Evolutionary conservation across 2,888 invertebrate genomes (phyloP).

Genomic region (Myathropa florea): DNA sequence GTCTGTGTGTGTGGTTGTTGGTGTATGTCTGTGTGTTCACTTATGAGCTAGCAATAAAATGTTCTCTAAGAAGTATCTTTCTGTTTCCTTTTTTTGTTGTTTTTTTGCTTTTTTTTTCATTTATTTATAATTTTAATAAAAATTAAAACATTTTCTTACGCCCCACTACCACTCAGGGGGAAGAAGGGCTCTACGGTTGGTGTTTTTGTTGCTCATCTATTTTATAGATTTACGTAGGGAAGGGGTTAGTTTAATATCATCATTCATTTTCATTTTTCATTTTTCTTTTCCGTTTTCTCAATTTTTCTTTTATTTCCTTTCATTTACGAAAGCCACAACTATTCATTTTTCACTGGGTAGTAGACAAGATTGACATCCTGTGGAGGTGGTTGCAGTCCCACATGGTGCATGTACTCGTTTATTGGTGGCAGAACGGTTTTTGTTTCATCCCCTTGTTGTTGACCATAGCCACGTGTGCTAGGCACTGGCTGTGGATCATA

Average conservation of each 20-base stretch:
- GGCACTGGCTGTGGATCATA: slow-evolving; percentile 73
- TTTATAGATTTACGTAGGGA: slow-evolving; percentile 67
- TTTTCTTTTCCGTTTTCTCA: slow-evolving; percentile 31
- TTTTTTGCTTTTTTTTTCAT: slow-evolving; percentile 16
- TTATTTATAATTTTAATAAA: slow-evolving; percentile 54
- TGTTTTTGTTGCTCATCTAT: slow-evolving; percentile 65
- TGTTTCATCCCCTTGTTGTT: slow-evolving; percentile 75
- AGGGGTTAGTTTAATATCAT: slow-evolving; percentile 69
- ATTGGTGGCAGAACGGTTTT: slow-evolving; percentile 79
- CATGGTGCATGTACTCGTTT: slow-evolving; percentile 79
- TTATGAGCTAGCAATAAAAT: slow-evolving; percentile 66
- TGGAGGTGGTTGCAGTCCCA: slow-evolving; percentile 75
- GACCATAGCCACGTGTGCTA: slow-evolving; percentile 76
- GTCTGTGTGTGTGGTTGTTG: slow-evolving; percentile 39
- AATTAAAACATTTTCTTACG: slow-evolving; percentile 59
- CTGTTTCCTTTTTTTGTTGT: slow-evolving; percentile 32
- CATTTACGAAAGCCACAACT: slow-evolving; percentile 19
- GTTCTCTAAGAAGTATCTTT: slow-evolving; percentile 61
- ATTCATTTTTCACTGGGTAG: slow-evolving; percentile 80
- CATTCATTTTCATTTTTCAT: background rate
- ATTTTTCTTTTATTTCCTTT: no score
- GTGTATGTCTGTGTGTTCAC: slow-evolving; percentile 48
- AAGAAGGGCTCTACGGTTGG: slow-evolving; percentile 54
- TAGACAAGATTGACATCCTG: slow-evolving; percentile 79
- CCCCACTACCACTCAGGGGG: background rate